Percentiles rank a stretch among this genome's conserved stretches.
Evolutionary conservation across 2,888 invertebrate genomes (phyloP).

Genomic region (Drosophila atroscutellata): DNA sequence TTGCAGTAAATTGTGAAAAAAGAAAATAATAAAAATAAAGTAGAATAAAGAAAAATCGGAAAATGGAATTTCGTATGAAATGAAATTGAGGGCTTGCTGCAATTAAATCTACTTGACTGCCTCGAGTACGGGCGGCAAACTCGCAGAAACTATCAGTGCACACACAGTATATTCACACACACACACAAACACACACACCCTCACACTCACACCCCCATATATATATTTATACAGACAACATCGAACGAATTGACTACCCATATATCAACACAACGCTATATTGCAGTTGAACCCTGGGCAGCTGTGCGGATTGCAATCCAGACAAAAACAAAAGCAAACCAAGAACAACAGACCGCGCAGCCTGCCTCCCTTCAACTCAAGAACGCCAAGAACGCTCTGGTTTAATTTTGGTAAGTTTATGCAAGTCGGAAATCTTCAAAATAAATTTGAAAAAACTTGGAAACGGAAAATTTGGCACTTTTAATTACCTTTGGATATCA

Average conservation of each 20-base stretch:
- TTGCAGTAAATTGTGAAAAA: conserved; percentile 39
- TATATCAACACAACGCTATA: conserved; percentile 26
- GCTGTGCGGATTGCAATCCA: conserved; percentile 43
- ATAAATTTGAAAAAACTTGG: neutral
- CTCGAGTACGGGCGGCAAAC: conserved; percentile 36
- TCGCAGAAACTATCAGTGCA: conserved; percentile 31
- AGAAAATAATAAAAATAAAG: conserved; percentile 15
- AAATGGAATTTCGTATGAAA: conserved; percentile 52
- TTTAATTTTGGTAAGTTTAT: neutral
- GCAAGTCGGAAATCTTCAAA: neutral
- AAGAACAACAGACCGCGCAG: neutral
- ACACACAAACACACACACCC: neutral
- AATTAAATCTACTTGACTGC: conserved; percentile 80
- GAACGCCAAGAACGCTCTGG: neutral
- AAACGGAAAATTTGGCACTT: neutral
- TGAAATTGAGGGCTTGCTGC: conserved; percentile 61
- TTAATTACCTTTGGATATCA: neutral
- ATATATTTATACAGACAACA: neutral
- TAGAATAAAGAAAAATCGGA: conserved; percentile 23
- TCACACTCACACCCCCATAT: conserved; percentile 25
- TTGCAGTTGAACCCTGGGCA: conserved; percentile 23
- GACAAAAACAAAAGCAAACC: neutral
- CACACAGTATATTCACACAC: conserved; percentile 4
- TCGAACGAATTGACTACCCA: neutral
- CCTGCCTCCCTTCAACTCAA: neutral